Evolutionary conservation across 1,140 invertebrate genomes (phyloP), one percentile per base, ranked within the genome.

Genomic region (Drosophila quadrilineata): DNA sequence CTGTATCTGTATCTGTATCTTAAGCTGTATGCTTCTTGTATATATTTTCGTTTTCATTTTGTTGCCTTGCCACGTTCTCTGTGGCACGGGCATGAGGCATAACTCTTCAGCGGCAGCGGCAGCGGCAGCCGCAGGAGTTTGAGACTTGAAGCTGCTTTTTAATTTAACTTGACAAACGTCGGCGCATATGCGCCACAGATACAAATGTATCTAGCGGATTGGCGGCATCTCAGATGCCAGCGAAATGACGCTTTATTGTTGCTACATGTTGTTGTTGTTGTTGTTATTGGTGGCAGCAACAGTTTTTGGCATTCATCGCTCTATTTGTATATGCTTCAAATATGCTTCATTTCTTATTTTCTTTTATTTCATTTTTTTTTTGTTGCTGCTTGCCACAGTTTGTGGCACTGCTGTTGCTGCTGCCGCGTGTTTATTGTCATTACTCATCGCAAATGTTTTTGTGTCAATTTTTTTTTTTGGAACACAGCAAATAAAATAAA

Each of bases 131-230:
- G 16, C 41, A 57, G 33, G 22, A 31, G n/a, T 24, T 43, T 45
- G 29, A 48, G 53, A 26, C 46, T 50, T 52, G 43, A 57, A n/a
- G 73, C 66, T 62, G 80, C 80, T 85, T 85, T 85, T 85, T 80
- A 85, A 85, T 85, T 85, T 85, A 85, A 80, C 75, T 85, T 85
- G 59, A 63, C 48, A 62, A 66, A 68, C 64, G 59, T 68, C 56
- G 50, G 28, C 41, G 70, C 72, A 72, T 71, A 69, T 64, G 77
- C 68, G 50, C 45, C 64, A 62, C 22, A 68, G 56, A 71, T 71
- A 67, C 63, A 67, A 82, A 77, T 68, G 63, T 76, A 76, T 76
- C 74, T 77, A 77, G 64, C 68, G 56, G 52, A 50, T 57, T 60
- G 56, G 41, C 49, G 57, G 64, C 57, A 16, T 65, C 26, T 65